Evolutionary conservation across 2,797 vertebrate genomes (phyloP).

Genomic region (Sternarchorhynchus goeldii): DNA sequence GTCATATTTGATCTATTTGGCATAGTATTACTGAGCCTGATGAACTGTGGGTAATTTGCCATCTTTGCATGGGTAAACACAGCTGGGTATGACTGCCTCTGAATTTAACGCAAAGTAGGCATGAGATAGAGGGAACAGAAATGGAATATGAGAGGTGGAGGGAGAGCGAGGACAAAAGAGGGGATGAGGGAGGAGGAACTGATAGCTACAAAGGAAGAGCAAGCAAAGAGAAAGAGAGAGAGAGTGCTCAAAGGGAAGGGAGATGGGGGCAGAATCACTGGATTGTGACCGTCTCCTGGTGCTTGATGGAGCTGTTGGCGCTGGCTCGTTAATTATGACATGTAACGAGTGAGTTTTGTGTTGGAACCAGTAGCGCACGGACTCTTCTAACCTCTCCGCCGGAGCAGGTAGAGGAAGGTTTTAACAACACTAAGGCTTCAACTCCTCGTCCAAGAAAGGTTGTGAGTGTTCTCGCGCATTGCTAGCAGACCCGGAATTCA

Average conservation of each 20-base stretch:
- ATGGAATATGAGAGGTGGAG: no score
- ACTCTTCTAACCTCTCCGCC: no score
- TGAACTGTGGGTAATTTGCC: constrained; percentile 35
- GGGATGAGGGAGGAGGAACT: no score
- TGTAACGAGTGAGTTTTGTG: not conserved
- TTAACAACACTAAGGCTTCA: no score
- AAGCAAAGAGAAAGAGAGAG: not conserved
- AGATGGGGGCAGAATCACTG: constrained; percentile 4
- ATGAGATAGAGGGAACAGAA: not conserved
- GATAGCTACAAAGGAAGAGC: not conserved
- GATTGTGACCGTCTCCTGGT: not conserved
- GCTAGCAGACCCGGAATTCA: no score
- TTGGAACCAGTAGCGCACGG: no score
- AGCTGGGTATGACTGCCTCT: constrained; percentile 14
- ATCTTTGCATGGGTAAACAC: constrained; percentile 34
- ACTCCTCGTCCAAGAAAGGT: no score
- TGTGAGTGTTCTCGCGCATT: no score
- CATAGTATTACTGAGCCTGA: not conserved
- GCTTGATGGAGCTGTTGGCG: constrained; percentile 32
- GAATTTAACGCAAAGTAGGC: not conserved
- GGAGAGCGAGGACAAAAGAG: no score
- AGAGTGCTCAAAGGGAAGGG: not conserved
- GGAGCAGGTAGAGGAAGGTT: no score
- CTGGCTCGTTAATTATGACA: constrained; percentile 11
- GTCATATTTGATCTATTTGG: not conserved